These are phyloP conservation scores for Alaudala cheleensis DNA, from an alignment of 2,113 vertebrate species.

Conservation along the genomic window DNA sequence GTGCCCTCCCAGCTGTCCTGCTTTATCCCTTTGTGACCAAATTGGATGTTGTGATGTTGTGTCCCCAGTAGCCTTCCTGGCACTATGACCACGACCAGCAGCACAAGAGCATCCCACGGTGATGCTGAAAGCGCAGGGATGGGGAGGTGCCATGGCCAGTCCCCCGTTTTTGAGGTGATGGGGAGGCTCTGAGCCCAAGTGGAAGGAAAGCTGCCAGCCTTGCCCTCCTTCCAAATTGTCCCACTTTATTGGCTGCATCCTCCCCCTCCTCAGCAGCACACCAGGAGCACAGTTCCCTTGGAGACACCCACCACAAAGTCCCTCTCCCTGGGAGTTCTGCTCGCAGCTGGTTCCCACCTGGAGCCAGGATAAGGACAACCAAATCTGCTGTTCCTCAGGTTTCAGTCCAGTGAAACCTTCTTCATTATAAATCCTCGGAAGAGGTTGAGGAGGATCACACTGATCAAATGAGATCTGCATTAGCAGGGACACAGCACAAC, in stretches of 20 bases:
- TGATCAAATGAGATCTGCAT: slow-evolving; percentile 42
- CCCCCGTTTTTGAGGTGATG: fast-evolving
- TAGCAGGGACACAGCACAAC: not conserved
- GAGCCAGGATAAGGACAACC: not conserved
- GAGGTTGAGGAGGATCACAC: not conserved
- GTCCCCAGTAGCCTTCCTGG: fast-evolving
- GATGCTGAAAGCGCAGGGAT: not conserved
- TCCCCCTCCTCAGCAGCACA: not conserved
- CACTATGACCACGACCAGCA: fast-evolving
- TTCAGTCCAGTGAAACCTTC: not conserved
- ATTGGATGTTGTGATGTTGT: not conserved
- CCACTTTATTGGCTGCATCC: not conserved
- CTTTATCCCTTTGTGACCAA: not conserved
- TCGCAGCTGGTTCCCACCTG: not conserved
- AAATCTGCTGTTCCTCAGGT: not conserved
- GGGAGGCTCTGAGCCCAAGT: not conserved
- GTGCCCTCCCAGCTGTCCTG: not conserved
- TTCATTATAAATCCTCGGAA: not conserved
- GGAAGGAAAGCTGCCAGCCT: not conserved
- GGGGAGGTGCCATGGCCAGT: fast-evolving
- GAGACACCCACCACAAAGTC: not conserved
- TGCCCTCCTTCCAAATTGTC: not conserved
- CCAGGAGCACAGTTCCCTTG: not conserved
- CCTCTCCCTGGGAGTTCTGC: not conserved
- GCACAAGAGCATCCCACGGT: not conserved